Conservation (phyloP, 2,113 vertebrate species). For the Paedocypris sp. region DNA sequence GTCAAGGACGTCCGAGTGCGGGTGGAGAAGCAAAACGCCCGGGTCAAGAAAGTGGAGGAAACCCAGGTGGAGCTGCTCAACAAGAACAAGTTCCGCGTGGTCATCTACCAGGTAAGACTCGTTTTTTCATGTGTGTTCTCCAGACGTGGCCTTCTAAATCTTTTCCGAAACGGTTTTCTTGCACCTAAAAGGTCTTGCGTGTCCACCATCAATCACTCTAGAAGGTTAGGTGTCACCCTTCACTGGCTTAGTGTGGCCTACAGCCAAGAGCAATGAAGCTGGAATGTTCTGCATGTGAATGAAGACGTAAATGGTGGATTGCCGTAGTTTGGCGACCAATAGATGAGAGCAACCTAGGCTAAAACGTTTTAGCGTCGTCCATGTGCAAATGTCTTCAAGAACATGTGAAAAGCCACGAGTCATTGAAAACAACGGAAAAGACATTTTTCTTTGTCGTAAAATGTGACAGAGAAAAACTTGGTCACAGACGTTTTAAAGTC, state of each 20-base stretch:
- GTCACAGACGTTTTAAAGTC: no score
- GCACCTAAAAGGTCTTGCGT: conserved; percentile 43
- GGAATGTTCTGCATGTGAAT: conserved; percentile 41
- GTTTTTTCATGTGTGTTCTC: no score
- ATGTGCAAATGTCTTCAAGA: no score
- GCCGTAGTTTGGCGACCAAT: neutral
- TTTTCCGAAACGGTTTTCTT: conserved; percentile 50
- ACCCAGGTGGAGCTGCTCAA: conserved; percentile 86
- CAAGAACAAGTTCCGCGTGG: conserved; percentile 94
- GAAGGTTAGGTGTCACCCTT: conserved; percentile 58
- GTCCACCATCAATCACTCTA: conserved; percentile 57
- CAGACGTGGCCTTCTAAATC: neutral
- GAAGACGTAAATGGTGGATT: neutral
- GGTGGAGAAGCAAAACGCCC: conserved; percentile 76
- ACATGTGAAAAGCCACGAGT: no score
- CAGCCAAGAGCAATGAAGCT: conserved; percentile 36
- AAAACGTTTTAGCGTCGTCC: no score
- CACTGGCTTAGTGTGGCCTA: conserved; percentile 47
- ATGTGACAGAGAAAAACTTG: no score
- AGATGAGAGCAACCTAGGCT: no score
- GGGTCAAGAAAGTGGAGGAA: conserved; percentile 79
- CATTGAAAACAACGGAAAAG: no score
- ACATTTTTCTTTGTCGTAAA: no score
- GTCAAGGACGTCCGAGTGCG: conserved; percentile 86
- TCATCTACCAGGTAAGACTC: conserved; percentile 90